These are phyloP conservation scores for Sternotherus odoratus DNA, from an alignment of 2,797 vertebrate species.

Conservation along the genomic window DNA sequence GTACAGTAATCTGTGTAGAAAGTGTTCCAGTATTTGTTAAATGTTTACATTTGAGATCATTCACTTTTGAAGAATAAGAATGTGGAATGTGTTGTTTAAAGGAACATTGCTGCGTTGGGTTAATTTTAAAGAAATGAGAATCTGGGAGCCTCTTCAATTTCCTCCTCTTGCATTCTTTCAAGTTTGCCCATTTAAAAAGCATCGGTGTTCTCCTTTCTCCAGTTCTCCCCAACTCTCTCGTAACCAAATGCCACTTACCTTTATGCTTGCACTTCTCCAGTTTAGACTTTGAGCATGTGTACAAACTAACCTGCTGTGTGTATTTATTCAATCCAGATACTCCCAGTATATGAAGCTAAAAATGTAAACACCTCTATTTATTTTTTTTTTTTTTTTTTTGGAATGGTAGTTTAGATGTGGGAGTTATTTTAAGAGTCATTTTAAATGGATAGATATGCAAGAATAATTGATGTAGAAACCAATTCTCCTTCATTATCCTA, in stretches of 20 bases:
- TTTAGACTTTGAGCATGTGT: background rate
- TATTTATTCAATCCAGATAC: background rate
- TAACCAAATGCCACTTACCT: background rate
- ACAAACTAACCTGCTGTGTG: fast-evolving
- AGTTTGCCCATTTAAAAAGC: background rate
- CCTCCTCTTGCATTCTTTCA: background rate
- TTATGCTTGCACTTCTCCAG: background rate
- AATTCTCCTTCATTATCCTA: background rate
- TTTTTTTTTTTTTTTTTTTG: too few species aligned
- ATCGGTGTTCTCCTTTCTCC: background rate
- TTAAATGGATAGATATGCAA: background rate
- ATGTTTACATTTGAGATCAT: conserved; percentile 1
- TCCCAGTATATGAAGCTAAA: background rate
- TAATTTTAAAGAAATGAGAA: background rate
- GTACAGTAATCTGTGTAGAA: background rate
- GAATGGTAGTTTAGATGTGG: conserved; percentile 14
- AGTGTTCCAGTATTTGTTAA: conserved; percentile 30
- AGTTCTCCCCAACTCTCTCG: background rate
- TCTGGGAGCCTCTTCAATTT: background rate
- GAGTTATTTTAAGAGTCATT: background rate
- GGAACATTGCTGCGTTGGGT: background rate
- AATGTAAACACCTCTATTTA: background rate
- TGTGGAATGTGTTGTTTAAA: background rate
- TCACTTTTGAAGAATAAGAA: background rate
- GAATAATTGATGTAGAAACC: background rate